Conservation (phyloP, 2,888 invertebrate genomes). For the Macaria liturata region DNA sequence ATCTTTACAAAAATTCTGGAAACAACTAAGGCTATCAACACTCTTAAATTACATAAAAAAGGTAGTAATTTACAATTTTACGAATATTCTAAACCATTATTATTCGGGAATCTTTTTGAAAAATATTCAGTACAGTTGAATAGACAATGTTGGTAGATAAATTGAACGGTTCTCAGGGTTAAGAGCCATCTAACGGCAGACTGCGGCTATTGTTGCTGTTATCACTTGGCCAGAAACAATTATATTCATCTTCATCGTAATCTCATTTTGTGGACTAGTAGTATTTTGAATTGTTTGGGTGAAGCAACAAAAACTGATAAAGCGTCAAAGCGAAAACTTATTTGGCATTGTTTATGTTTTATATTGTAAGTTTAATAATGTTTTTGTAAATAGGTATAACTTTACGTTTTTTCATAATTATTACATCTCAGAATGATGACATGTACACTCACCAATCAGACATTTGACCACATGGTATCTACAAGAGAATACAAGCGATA, state of each 20-base stretch:
- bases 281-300: slow-evolving; percentile 15
- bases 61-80: too few species aligned
- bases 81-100: background rate
- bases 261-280: slow-evolving; percentile 27
- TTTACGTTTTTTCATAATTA: too few species aligned
- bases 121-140: slow-evolving; percentile 21
- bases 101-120: slow-evolving; percentile 20
- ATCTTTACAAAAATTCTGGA: too few species aligned
- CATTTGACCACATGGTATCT: too few species aligned
- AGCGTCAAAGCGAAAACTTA: too few species aligned
- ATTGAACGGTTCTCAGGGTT: slow-evolving; percentile 35
- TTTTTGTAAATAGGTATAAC: background rate
- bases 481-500: too few species aligned
- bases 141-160: slow-evolving; percentile 35
- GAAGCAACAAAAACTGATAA: too few species aligned
- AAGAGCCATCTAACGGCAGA: slow-evolving; percentile 34
- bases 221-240: slow-evolving; percentile 32
- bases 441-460: too few species aligned
- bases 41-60: too few species aligned
- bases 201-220: slow-evolving; percentile 33
- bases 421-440: too few species aligned
- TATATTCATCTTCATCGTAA: slow-evolving; percentile 33
- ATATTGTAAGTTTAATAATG: background rate
- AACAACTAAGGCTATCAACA: too few species aligned
- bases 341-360: too few species aligned